phyloP scores from a whole-genome alignment of 2,797 vertebrate genomes.

The Sebastes vulpes region DNA sequence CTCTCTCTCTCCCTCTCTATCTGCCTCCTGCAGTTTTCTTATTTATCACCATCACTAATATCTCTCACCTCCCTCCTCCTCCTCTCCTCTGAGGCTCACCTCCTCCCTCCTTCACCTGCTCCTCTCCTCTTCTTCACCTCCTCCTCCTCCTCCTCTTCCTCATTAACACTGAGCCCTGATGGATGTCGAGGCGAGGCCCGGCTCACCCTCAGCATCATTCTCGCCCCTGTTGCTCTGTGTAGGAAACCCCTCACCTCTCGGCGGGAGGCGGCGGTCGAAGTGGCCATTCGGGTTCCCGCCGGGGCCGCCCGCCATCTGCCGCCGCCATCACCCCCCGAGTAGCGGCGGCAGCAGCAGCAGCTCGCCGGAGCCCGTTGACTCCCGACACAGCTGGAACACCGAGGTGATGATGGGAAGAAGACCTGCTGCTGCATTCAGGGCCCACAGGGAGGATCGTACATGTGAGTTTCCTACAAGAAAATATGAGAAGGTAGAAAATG shows the following conservation, averaged over 20 bases:
- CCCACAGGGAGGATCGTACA: background rate
- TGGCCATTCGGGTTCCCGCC: conserved; percentile 29
- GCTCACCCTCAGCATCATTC: conserved; percentile 39
- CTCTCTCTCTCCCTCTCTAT: background rate
- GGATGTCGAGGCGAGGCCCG: conserved; percentile 61
- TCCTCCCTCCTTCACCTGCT: conserved; percentile 30
- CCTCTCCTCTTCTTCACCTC: conserved; percentile 14
- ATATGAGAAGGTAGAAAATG: background rate
- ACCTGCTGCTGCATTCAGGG: conserved; percentile 48
- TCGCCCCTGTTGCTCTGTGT: conserved; percentile 48
- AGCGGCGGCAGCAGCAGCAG: background rate
- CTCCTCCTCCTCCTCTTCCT: conserved; percentile 40
- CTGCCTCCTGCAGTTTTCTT: conserved; percentile 59
- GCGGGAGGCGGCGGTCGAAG: conserved; percentile 38
- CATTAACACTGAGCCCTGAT: conserved; percentile 80
- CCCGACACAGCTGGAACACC: conserved; percentile 23
- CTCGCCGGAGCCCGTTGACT: background rate
- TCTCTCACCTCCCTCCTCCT: conserved; percentile 46
- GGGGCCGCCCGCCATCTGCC: conserved; percentile 72
- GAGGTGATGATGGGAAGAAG: conserved; percentile 54
- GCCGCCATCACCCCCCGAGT: background rate
- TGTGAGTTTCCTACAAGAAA: background rate
- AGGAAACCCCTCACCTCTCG: conserved; percentile 58
- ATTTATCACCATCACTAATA: conserved; percentile 66
- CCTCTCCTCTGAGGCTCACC: conserved; percentile 28